Conservation (phyloP, 2,113 vertebrate species). For the Melanerpes formicivorus region DNA sequence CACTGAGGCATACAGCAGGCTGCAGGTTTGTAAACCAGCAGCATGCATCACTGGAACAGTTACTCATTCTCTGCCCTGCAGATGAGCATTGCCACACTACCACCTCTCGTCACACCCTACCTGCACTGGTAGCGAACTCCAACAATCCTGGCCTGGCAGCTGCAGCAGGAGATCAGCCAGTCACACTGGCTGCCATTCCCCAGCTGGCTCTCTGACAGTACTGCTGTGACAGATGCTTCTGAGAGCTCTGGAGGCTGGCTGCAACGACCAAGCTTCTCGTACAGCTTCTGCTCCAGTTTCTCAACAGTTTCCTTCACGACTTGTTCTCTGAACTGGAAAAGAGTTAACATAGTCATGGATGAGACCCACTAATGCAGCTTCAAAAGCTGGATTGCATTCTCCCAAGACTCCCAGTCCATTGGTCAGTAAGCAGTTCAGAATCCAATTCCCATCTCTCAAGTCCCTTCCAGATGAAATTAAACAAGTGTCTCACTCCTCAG, state of each 20-base stretch:
- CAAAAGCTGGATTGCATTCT: accelerated
- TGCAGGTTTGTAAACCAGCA: neutral
- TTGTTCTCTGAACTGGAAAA: conserved; percentile 91
- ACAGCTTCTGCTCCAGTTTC: conserved; percentile 90
- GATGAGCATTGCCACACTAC: accelerated
- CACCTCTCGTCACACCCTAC: conserved; percentile 52
- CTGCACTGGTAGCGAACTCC: conserved; percentile 97
- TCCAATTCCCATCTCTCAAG: neutral
- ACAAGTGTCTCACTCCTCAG: neutral
- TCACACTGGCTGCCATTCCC: conserved; percentile 67
- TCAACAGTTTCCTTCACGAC: conserved; percentile 95
- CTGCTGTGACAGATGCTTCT: conserved; percentile 38
- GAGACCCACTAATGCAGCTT: neutral
- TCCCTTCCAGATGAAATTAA: neutral
- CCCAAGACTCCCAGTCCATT: neutral
- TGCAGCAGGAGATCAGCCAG: conserved; percentile 89
- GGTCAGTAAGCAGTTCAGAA: neutral
- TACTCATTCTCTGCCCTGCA: neutral
- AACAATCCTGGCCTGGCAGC: conserved; percentile 86
- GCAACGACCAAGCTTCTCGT: conserved; percentile 86
- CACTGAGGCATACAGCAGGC: accelerated
- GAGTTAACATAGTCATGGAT: neutral
- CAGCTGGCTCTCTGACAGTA: conserved; percentile 31
- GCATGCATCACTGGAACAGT: accelerated
- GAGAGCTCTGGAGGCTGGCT: conserved; percentile 62